Conservation (phyloP, 2,797 vertebrate genomes). For the Schizopygopsis pylzovi region DNA sequence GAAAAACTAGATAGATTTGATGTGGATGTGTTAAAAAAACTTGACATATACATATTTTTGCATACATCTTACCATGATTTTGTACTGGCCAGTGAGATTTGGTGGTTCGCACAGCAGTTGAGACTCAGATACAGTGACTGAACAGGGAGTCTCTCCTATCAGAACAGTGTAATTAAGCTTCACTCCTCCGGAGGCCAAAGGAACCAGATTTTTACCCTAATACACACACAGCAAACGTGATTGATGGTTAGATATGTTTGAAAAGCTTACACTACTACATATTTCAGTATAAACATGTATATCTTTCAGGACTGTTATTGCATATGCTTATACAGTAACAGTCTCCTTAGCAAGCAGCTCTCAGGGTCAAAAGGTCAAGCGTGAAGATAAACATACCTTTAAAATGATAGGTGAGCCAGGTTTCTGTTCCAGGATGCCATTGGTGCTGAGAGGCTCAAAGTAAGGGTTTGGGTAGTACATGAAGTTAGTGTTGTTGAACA, state of each 20-base stretch:
- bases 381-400: conserved; percentile 82
- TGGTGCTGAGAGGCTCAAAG: conserved; percentile 91
- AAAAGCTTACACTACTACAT: not conserved
- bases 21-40: not conserved
- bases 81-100: conserved; percentile 94
- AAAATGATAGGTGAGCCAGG: conserved; percentile 97
- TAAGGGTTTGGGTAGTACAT: conserved; percentile 96
- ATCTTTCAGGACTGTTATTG: conserved; percentile 18
- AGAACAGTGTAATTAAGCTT: conserved; percentile 98
- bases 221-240: conserved; percentile 45
- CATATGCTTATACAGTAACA: conserved; percentile 20
- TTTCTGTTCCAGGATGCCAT: conserved; percentile 92
- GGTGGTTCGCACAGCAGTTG: conserved; percentile 97
- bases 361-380: not conserved
- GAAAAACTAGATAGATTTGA: not conserved
- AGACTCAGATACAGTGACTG: conserved; percentile 94
- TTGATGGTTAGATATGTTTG: not conserved
- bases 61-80: conserved; percentile 83
- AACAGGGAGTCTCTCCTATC: conserved; percentile 93
- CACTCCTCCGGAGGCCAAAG: conserved; percentile 89
- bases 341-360: conserved; percentile 27
- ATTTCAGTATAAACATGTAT: conserved; percentile 33
- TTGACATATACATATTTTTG: not conserved
- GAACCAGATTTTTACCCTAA: conserved; percentile 97
- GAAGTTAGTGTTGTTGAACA: conserved; percentile 98